phyloP scores from a whole-genome alignment of 2,888 invertebrate genomes.

The Pterobdella sp. region DNA sequence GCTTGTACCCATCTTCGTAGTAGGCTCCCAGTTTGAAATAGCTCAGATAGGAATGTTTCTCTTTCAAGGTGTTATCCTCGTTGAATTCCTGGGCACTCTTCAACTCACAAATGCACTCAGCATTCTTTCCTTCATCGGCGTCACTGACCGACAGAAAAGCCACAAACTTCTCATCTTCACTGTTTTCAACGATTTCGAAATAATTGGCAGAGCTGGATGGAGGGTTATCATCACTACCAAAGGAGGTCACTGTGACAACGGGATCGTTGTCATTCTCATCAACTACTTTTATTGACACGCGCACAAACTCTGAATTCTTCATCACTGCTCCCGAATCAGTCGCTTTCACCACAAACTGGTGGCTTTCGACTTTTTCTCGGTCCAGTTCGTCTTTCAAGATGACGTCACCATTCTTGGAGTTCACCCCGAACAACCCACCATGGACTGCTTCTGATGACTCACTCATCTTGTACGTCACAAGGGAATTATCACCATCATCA shows the following conservation, averaged over 20 bases:
- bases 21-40: neutral
- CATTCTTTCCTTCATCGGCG: slow-evolving; percentile 22
- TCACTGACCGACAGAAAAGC: slow-evolving; percentile 19
- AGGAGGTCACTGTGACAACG: slow-evolving; percentile 4
- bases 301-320: slow-evolving; percentile 9
- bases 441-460: neutral
- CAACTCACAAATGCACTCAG: slow-evolving; percentile 5
- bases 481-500: slow-evolving; percentile 8
- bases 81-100: neutral
- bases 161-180: neutral
- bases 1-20: slow-evolving; percentile 24
- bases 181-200: slow-evolving; percentile 21
- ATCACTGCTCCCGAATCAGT: slow-evolving; percentile 4
- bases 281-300: slow-evolving; percentile 1
- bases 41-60: neutral
- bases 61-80: neutral
- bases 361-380: neutral
- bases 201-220: neutral
- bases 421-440: slow-evolving; percentile 12
- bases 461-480: neutral
- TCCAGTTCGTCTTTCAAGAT: slow-evolving; percentile 13
- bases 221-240: neutral
- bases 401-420: neutral
- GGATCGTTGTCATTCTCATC: slow-evolving; percentile 26
- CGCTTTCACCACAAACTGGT: slow-evolving; percentile 19